Evolutionary conservation across 2,888 invertebrate species (phyloP), one percentile per base, ranked within the genome.

Genomic region (Acanthacorydalis orientalis): DNA sequence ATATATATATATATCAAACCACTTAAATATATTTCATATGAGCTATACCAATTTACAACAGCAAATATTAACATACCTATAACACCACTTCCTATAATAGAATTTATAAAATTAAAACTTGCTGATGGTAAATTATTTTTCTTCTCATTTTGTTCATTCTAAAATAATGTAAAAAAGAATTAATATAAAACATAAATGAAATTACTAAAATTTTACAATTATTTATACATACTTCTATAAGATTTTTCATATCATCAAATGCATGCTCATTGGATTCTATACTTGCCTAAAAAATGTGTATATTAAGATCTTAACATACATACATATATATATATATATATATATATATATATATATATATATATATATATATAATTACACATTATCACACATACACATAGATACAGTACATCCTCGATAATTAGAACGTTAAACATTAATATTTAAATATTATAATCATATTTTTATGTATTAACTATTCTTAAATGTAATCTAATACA

Each of bases 91-190:
- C 88, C 88, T 53, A 88, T 81, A 60, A 88, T 88, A 44, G 86
- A 86, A 68, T 88, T 88, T 60, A 88, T 85, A 64, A 85, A 87
- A 70, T 88, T 88, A 65, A 87, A 87, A 64, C 83, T 82, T 52
- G 86, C 83, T 67, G 78, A 76, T 31, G 82, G 79, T 54, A 82
- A 66, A 51, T 83, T 78, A 56, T 75, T 79, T 55, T 76, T 73
- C 57, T 75, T 74, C 49, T 77, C 75, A 48, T 68, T 65, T 51
- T 70, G 68, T 48, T 72, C 70, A 48, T 72, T 72, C 53, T 72
- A 52, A 14, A 57, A 56, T 52, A 44, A 4, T 23, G 6, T 23
- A 4, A 23, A 50, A 39, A 48, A 31, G 16, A 23, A 16, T 6
- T 23, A 42, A 10, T 4, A 9, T 42, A 42, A 9, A 23, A 9